Evolutionary conservation across 92 coral and sea anemone species (phyloP), one percentile per base, ranked within the genome.

Genomic region (Siderastrea siderea): DNA sequence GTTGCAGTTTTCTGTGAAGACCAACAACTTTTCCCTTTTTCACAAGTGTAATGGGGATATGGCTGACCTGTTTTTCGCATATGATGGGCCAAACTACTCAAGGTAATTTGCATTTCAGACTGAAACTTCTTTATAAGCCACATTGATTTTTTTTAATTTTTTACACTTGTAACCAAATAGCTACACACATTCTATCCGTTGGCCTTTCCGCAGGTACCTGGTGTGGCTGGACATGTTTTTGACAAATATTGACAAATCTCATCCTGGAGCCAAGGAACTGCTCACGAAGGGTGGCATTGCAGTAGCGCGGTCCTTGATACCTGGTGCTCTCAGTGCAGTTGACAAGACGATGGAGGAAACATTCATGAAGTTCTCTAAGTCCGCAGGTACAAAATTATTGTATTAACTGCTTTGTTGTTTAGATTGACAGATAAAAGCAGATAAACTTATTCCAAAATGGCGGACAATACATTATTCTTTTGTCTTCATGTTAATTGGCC

Each of bases 241-340:
- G 82, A 82, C 89, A 16, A 91, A 91, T 63, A 87, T 91, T 59
- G 91, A 91, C 52, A 71, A 60, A 61, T 77, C 91, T 7, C 91
- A n/a, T n/a, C n/a, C n/a, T n/a, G n/a, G n/a, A n/a, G n/a, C n/a
- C n/a, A n/a, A n/a, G n/a, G n/a, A n/a, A 87, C 82, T 87, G 55
- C 89, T 87, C 8, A 64, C 48, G 80, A 92, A 89, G 83, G 95
- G 95, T 71, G 92, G 77, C 55, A 85, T 85, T 44, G 88, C 87
- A 8, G 90, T 92, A 49, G 92, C 87, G 46, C 95, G 90, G 7
- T 92, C 95, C 2, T 45, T 92, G 19, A 88, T 88, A 15, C 88
- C 92, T 12, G 94, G 91, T 55, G 84, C 87, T 44, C 84, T 90
- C 58, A 83, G 90, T 63, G 95, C 95, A 54, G 92, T 92, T 19